Evolutionary conservation across 2,888 invertebrate species (phyloP).

Genomic region (Alentia gelatinosa): DNA sequence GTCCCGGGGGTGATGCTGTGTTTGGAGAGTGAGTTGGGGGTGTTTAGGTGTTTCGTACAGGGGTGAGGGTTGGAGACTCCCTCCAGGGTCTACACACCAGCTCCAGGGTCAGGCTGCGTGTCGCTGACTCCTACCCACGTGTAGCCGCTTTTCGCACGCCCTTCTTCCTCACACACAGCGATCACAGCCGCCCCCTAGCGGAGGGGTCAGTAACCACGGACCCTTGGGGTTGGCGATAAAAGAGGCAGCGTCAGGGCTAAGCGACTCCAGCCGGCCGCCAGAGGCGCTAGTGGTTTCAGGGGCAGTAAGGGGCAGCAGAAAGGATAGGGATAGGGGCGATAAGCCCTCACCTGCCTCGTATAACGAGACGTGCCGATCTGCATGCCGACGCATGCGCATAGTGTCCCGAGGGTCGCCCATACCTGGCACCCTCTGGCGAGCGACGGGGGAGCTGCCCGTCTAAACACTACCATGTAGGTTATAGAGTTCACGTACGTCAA

Average conservation of each 20-base stretch:
- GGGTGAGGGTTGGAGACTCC: neutral
- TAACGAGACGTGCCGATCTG: no score
- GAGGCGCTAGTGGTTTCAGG: neutral
- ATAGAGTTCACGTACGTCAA: no score
- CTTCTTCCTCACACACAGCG: constrained; percentile 25
- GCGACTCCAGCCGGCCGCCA: constrained; percentile 8
- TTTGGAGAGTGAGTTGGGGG: neutral
- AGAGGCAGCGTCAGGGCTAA: constrained; percentile 8
- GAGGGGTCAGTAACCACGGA: constrained; percentile 31
- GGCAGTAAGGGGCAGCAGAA: neutral
- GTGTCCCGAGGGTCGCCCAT: no score
- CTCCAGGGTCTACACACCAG: neutral
- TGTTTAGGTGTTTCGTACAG: neutral
- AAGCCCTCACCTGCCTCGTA: no score
- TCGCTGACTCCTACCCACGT: constrained; percentile 45
- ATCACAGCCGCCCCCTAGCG: constrained; percentile 22
- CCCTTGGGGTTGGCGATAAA: neutral
- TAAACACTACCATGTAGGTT: no score
- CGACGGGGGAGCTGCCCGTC: no score
- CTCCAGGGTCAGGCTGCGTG: constrained; percentile 41
- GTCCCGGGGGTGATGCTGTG: neutral
- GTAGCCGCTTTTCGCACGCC: constrained; percentile 45
- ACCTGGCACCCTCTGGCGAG: no score
- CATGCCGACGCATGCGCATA: no score
- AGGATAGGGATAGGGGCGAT: neutral